These are phyloP conservation scores for Drosophila navojoa DNA, from an alignment of 1,140 invertebrate genomes.

Conservation along the genomic window DNA sequence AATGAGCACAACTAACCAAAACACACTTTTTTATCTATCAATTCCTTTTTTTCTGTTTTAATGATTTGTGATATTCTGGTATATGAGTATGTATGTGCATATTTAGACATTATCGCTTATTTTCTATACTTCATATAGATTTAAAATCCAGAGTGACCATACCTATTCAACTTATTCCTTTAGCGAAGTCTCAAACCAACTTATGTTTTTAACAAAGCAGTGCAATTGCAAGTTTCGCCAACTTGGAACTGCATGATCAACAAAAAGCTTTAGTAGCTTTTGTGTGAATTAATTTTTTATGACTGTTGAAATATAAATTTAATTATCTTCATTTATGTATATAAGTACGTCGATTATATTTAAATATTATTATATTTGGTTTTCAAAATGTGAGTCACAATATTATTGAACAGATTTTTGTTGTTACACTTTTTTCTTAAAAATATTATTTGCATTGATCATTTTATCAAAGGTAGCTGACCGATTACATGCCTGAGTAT, in stretches of 20 bases:
- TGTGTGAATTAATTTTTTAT: no score
- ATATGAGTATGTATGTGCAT: background rate
- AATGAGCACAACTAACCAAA: background rate
- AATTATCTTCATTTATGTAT: no score
- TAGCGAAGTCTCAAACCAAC: slow-evolving; percentile 9
- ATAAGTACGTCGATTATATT: background rate
- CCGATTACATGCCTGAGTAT: slow-evolving; percentile 30
- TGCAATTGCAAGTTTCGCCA: background rate
- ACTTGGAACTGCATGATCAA: background rate
- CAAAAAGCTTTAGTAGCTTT: no score
- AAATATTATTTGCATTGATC: slow-evolving; percentile 4
- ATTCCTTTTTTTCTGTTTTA: background rate
- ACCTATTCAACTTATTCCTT: background rate
- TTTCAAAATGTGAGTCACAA: background rate
- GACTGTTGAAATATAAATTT: no score
- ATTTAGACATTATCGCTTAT: background rate
- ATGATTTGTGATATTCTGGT: background rate
- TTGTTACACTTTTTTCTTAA: no score
- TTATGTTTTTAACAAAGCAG: slow-evolving; percentile 2
- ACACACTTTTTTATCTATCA: background rate
- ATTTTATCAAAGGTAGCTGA: slow-evolving; percentile 9
- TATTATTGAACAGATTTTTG: no score
- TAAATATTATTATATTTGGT: background rate
- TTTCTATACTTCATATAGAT: background rate
- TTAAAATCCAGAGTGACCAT: background rate